Percentiles rank a stretch among this genome's conserved stretches.
Evolutionary conservation across 2,888 invertebrate species (phyloP).

Genomic region (Ennomos erosarius): DNA sequence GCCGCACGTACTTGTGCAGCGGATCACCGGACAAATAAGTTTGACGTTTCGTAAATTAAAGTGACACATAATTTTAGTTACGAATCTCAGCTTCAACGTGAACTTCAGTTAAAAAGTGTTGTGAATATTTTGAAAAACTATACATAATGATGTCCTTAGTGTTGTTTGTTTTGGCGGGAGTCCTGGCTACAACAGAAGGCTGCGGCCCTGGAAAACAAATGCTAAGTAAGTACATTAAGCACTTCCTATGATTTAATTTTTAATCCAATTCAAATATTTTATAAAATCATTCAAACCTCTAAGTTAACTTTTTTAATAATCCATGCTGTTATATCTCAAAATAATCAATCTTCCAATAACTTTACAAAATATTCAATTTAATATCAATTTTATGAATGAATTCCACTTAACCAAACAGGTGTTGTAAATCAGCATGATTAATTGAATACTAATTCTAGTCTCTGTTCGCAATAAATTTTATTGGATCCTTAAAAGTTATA

Average conservation of each 20-base stretch:
- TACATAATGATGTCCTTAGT: slow-evolving; percentile 80
- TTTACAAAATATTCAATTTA: slow-evolving; percentile 8
- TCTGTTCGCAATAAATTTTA: slow-evolving; percentile 27
- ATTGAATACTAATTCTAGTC: slow-evolving; percentile 32
- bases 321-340: background rate
- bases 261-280: too few relatives aligned
- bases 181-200: slow-evolving; percentile 76
- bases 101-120: slow-evolving; percentile 76
- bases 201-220: slow-evolving; percentile 78
- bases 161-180: slow-evolving; percentile 81
- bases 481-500: slow-evolving; percentile 22
- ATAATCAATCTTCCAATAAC: background rate
- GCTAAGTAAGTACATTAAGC: slow-evolving; percentile 69
- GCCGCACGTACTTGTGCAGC: slow-evolving; percentile 77
- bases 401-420: slow-evolving; percentile 17
- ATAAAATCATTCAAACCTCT: too few relatives aligned
- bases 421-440: slow-evolving; percentile 37
- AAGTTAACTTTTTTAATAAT: slow-evolving; percentile 1
- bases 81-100: slow-evolving; percentile 79
- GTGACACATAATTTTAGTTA: slow-evolving; percentile 75
- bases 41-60: slow-evolving; percentile 84
- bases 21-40: slow-evolving; percentile 75
- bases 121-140: slow-evolving; percentile 59
- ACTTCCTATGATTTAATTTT: too few relatives aligned
- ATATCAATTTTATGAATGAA: slow-evolving; percentile 34